Evolutionary conservation across 2,888 invertebrate species (phyloP), one percentile per base, ranked within the genome.

Genomic region (Linnaemya vulpina): DNA sequence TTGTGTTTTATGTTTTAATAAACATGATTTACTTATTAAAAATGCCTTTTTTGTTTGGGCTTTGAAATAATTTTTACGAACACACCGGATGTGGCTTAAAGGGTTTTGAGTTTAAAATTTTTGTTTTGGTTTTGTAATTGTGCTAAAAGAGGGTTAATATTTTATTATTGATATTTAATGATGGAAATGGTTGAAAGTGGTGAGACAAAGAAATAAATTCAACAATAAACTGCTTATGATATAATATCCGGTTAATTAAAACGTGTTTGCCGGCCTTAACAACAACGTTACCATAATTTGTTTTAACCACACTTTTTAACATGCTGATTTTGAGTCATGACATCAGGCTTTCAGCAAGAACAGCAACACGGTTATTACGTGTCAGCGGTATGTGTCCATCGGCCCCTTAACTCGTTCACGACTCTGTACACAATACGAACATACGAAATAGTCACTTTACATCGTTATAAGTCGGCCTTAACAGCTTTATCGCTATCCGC

Each of bases 101-200:
- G 85, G 82, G 68, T 78, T 82, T 67, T 74, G 51, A 63, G 62
- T 84, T 65, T 25, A 46, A 46, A 40, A 63, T 46, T 55, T 75
- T 62, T 49, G n/a, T 43, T 65, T 65, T 82, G 30, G 58, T 65
- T 75, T 35, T 30, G 20, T 77, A 65, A 77, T 63, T 71, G 76
- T 70, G 25, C 58, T 81, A 82, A 71, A 82, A 74, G 62, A 78
- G 85, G 71, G 82, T 78, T 85, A 82, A 79, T 82, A 79, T 49
- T 75, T 82, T 71, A 75, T 82, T 85, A 82, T 85, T 85, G 85
- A 85, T 82, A 85, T 82, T 85, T 85, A 85, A 85, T 85, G 85
- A 82, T 75, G 71, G 51, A 82, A 70, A 78, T 43, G 40, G 51
- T 51, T 58, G 30, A 78, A 74, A 75, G 51, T 30, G 55, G 46